phyloP scores from a whole-genome alignment of 1,140 invertebrate species.

The Pentalonia nigronervosa region DNA sequence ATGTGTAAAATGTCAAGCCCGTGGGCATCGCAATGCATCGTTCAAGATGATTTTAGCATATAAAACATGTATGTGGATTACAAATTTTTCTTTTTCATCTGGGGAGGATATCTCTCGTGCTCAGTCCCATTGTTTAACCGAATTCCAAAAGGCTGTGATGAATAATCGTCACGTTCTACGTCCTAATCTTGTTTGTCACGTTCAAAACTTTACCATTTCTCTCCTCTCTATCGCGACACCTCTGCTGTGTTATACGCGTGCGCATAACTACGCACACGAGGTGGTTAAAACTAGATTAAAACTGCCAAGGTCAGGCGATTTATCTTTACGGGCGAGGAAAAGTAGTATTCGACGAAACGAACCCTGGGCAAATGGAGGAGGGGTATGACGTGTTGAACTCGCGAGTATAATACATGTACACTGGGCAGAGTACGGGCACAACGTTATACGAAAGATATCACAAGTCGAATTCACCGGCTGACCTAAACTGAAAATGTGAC shows the following conservation, averaged over 20 bases:
- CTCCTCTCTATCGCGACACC: not conserved
- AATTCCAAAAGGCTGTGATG: not conserved
- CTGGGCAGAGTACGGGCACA: not conserved
- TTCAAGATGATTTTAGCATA: not conserved
- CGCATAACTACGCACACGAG: not conserved
- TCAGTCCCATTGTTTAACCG: not conserved
- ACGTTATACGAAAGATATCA: not conserved
- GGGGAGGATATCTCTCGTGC: not conserved
- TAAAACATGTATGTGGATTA: not conserved
- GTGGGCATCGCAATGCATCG: not conserved
- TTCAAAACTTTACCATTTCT: slow-evolving; percentile 18
- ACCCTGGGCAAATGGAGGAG: not conserved
- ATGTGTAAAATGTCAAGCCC: not conserved
- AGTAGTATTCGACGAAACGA: not conserved
- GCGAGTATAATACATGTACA: not conserved
- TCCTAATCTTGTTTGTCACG: slow-evolving; percentile 26
- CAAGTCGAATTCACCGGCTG: slow-evolving; percentile 2
- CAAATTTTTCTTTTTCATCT: not conserved
- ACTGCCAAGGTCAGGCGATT: not conserved
- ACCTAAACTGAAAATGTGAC: slow-evolving; percentile 17
- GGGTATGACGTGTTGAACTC: not conserved
- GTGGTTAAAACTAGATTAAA: slow-evolving; percentile 20
- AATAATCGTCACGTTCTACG: slow-evolving; percentile 31
- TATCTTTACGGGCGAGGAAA: not conserved
- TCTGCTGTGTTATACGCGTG: not conserved